Evolutionary conservation across 2,797 vertebrate species (phyloP).

Genomic region (Mormyrops attenuatus): DNA sequence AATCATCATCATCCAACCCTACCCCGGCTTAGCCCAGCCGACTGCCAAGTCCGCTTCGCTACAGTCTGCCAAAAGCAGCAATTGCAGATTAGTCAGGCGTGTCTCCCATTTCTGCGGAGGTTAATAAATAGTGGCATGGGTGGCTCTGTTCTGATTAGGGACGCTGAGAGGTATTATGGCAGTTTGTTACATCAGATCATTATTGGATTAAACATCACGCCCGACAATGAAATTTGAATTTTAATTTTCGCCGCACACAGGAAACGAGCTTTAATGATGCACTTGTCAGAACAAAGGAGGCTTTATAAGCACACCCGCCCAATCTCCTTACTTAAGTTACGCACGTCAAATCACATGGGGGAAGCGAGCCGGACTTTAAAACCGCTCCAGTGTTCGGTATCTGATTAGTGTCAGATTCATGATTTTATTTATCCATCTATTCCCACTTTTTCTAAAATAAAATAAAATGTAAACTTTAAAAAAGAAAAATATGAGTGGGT

Average conservation of each 20-base stretch:
- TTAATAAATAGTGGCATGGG: constrained; percentile 79
- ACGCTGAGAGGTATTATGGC: constrained; percentile 72
- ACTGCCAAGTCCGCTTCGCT: constrained; percentile 60
- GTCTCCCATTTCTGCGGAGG: constrained; percentile 74
- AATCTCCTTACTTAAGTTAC: constrained; percentile 14
- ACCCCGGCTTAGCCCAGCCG: constrained; percentile 44
- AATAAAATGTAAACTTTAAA: neutral
- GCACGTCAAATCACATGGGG: constrained; percentile 16
- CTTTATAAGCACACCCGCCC: neutral
- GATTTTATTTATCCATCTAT: constrained; percentile 3
- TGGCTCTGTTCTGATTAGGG: constrained; percentile 77
- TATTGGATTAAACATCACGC: constrained; percentile 68
- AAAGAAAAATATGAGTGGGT: neutral
- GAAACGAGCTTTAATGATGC: constrained; percentile 9
- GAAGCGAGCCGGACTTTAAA: neutral
- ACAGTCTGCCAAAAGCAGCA: constrained; percentile 68
- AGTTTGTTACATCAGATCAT: constrained; percentile 64
- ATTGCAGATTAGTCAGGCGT: constrained; percentile 64
- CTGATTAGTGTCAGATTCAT: constrained; percentile 8
- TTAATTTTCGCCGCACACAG: constrained; percentile 47
- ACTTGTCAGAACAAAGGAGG: constrained; percentile 26
- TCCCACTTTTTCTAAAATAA: neutral
- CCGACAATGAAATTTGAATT: constrained; percentile 68
- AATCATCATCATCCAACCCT: constrained; percentile 2
- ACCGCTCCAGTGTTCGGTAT: neutral